These are phyloP conservation scores for Anser brachyrhynchus DNA, from an alignment of 2,113 vertebrate species.

Conservation along the genomic window DNA sequence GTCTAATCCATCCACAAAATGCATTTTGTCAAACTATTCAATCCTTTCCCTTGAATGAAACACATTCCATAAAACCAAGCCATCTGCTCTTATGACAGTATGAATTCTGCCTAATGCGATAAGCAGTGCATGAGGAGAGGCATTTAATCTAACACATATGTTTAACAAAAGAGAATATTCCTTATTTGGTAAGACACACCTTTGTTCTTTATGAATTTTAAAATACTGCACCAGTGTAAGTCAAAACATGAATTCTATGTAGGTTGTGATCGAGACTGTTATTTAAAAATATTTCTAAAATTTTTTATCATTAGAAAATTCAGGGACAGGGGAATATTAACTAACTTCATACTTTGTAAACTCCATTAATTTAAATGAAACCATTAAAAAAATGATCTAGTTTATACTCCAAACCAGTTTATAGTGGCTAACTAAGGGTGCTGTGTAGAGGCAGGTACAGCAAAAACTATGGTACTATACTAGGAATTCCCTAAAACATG, in stretches of 20 bases:
- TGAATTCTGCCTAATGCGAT: conserved; percentile 11
- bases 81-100: neutral
- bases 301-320: neutral
- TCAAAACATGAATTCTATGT: neutral
- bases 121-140: conserved; percentile 14
- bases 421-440: neutral
- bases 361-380: neutral
- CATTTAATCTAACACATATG: conserved; percentile 39
- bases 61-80: conserved; percentile 44
- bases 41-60: conserved; percentile 10
- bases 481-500: neutral
- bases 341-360: neutral
- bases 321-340: neutral
- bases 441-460: neutral
- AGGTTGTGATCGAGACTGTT: neutral
- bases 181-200: neutral
- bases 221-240: neutral
- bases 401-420: neutral
- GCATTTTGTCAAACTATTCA: conserved; percentile 39
- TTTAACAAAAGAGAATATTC: conserved; percentile 30
- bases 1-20: conserved; percentile 56
- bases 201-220: conserved; percentile 16
- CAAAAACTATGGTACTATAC: neutral
- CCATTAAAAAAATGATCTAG: neutral
- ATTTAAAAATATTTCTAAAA: conserved; percentile 5